These are phyloP conservation scores for Octodon degus DNA, from an alignment of 2,113 vertebrate species.

Conservation along the genomic window DNA sequence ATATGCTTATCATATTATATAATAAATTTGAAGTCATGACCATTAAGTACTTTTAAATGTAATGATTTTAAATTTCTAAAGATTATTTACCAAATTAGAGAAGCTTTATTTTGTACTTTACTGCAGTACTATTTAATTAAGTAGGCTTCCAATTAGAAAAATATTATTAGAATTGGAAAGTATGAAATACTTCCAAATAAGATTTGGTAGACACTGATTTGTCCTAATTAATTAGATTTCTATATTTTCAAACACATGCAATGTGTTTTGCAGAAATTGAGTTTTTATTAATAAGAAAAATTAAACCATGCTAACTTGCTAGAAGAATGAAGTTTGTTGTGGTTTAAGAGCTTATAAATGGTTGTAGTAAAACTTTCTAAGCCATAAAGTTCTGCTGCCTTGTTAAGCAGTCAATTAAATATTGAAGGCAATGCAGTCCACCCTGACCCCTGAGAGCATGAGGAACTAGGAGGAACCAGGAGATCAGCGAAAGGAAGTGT, in stretches of 20 bases:
- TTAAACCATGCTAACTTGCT: conserved; percentile 44
- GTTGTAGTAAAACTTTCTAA: conserved; percentile 75
- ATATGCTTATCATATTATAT: background rate
- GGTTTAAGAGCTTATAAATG: conserved; percentile 68
- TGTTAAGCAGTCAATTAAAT: conserved; percentile 69
- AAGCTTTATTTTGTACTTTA: conserved; percentile 61
- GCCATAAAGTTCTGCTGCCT: conserved; percentile 50
- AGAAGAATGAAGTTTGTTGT: conserved; percentile 55
- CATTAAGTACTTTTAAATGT: conserved; percentile 34
- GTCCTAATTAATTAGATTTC: conserved; percentile 48
- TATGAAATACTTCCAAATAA: conserved; percentile 64
- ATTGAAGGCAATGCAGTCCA: conserved; percentile 47
- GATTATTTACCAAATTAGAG: conserved; percentile 20
- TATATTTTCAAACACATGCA: background rate
- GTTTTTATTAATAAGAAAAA: conserved; percentile 51
- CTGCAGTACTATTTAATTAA: conserved; percentile 19
- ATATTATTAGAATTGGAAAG: rapidly evolving
- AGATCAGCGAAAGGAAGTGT: conserved; percentile 18
- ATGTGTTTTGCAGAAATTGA: conserved; percentile 47
- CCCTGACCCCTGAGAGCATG: background rate
- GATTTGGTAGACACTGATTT: conserved; percentile 34
- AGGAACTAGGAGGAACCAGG: background rate
- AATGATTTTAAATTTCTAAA: conserved; percentile 31
- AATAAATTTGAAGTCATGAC: conserved; percentile 39
- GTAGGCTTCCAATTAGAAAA: conserved; percentile 9